Base-by-base conservation (phyloP, 2,888 invertebrate genomes). In the Ennomos quercinarius region DNA sequence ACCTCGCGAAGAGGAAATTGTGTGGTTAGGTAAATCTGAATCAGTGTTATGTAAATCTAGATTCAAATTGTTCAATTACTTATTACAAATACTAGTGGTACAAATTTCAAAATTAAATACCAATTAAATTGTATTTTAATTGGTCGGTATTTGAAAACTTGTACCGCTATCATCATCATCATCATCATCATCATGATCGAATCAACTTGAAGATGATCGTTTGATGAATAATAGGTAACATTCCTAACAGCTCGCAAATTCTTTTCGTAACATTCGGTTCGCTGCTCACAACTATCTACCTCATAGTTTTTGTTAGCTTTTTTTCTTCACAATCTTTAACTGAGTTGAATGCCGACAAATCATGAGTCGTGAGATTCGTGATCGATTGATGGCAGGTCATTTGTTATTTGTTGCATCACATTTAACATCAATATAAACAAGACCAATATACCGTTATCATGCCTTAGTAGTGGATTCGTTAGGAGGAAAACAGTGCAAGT, bases 341-440 rank as follows among this genome's bases (percentile, higher is more conserved):
- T 10, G 41, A 9, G 10, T 17, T 53, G 48, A 58, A 45, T 59
- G 37, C 49, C 27, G 52, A 45, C 53, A 10, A 41, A 44, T 52
- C 41, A 54, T 44, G 40, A 52, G 13, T 57, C 44, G 44, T 56
- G 47, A 50, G 49, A 12, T 34, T 59, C 45, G 48, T 56, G 61
- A 56, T 52, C 47, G 43, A 52, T 50, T 48, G 44, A 53, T 27
- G 48, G 36, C 38, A 45, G 44, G 45, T 40, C 36, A 56, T 55
- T 38, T 42, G 43, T 50, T 60, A 35, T 9, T 47, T 44, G 39
- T 60, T 55, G 40, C 46, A 11, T 50, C 51, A 51, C 36, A 36
- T 10, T 39, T 52, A 12, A 12, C 45, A 51, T 52, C 52, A 58
- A n/a, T 27, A 9, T 36, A 47, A 37, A 6, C 41, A 49, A 53